Conservation (phyloP, 2,113 vertebrate genomes). For the Pitta sordida region DNA sequence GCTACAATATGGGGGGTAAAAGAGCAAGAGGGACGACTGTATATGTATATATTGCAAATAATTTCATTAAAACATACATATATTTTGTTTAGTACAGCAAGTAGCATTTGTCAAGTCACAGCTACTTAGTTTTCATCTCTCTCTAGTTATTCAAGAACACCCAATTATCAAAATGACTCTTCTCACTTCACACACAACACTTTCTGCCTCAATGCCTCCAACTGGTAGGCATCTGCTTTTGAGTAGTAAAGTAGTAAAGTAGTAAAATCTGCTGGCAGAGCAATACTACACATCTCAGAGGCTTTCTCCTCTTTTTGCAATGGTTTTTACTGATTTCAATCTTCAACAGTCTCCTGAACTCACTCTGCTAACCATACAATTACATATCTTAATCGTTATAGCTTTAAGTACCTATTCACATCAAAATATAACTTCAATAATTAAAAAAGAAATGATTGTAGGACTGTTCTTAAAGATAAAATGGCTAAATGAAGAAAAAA, state of each 20-base stretch:
- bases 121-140: slow-evolving; percentile 7
- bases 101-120: background rate
- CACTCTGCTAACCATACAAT: background rate
- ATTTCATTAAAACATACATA: background rate
- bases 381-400: background rate
- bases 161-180: background rate
- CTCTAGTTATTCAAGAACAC: background rate
- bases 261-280: background rate
- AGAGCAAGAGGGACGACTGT: no score
- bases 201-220: slow-evolving; percentile 16
- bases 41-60: background rate
- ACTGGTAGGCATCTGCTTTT: background rate
- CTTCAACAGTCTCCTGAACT: background rate
- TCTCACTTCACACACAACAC: background rate
- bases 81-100: background rate
- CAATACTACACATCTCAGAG: background rate
- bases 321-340: background rate
- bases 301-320: background rate
- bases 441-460: background rate
- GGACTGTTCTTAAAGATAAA: background rate
- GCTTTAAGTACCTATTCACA: background rate
- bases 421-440: background rate
- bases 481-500: background rate
- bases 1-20: no score
- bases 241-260: background rate